Conservation (phyloP, 2,888 invertebrate species). For the Phaedon cochleariae region DNA sequence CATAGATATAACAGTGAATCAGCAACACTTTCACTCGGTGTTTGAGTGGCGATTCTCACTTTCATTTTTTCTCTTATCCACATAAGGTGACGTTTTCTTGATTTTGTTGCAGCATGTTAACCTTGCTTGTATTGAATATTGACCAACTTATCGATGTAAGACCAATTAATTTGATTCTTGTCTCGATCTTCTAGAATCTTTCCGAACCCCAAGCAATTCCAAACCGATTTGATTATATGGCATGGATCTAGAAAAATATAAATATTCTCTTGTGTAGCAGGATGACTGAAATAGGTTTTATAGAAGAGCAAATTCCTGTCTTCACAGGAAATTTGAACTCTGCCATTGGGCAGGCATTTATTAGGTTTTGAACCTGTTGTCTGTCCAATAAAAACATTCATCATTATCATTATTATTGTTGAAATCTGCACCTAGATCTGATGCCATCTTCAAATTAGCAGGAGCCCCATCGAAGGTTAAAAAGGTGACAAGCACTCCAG, state of each 20-base stretch:
- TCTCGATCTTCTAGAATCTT: not conserved
- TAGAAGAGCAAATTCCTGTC: too few relatives aligned
- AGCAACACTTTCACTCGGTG: constrained; percentile 6
- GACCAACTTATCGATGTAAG: not conserved
- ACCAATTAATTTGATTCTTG: not conserved
- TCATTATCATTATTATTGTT: too few relatives aligned
- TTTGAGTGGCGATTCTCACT: not conserved
- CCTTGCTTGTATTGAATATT: constrained; percentile 17
- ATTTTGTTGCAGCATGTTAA: constrained; percentile 22
- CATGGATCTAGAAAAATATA: constrained; percentile 21
- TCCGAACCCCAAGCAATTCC: constrained; percentile 21
- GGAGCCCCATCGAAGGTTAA: constrained; percentile 14
- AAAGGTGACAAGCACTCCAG: constrained; percentile 11
- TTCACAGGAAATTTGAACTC: too few relatives aligned
- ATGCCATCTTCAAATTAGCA: not conserved
- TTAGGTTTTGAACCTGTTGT: too few relatives aligned
- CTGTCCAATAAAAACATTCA: too few relatives aligned
- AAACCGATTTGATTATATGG: constrained; percentile 24
- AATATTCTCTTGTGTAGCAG: constrained; percentile 18
- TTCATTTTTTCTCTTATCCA: constrained; percentile 20
- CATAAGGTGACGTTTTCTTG: constrained; percentile 16
- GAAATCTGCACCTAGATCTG: not conserved
- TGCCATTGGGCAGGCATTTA: too few relatives aligned
- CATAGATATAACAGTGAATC: not conserved
- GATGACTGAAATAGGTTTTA: constrained; percentile 29